These are phyloP conservation scores for Rhagium mordax DNA, from an alignment of 2,888 invertebrate genomes.

Conservation along the genomic window DNA sequence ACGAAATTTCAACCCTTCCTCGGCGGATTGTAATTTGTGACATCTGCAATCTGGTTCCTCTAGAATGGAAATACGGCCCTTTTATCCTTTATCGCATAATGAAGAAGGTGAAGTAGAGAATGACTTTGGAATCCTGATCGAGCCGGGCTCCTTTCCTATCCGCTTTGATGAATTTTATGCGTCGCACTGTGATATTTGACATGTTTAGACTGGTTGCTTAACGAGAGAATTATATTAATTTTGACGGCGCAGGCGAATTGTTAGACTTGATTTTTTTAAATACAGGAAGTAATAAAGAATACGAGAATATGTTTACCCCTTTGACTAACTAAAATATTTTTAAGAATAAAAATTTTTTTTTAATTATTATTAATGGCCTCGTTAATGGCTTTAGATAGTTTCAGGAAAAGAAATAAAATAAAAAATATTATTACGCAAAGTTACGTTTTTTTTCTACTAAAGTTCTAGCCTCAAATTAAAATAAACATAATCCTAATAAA, in stretches of 20 bases:
- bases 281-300: no score
- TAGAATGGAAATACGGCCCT: slow-evolving; percentile 64
- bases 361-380: no score
- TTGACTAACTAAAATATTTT: no score
- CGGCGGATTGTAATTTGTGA: slow-evolving; percentile 61
- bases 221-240: background rate
- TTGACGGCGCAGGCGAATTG: background rate
- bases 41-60: slow-evolving; percentile 65
- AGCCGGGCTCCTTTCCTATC: slow-evolving; percentile 53
- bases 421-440: no score
- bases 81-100: slow-evolving; percentile 66
- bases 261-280: no score
- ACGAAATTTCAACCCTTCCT: slow-evolving; percentile 48
- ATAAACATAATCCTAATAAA: no score
- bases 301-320: no score
- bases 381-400: no score
- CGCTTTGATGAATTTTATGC: slow-evolving; percentile 69
- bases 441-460: no score
- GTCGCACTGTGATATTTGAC: slow-evolving; percentile 59
- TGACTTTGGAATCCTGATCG: slow-evolving; percentile 58
- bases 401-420: no score
- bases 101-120: slow-evolving; percentile 64
- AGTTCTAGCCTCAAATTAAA: no score
- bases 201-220: slow-evolving; percentile 41
- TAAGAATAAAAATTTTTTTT: no score